Percentiles rank a stretch among this genome's conserved stretches.
These are phyloP conservation scores for Sminthurinus signatus DNA, from an alignment of 1,140 invertebrate species.

Conservation along the genomic window DNA sequence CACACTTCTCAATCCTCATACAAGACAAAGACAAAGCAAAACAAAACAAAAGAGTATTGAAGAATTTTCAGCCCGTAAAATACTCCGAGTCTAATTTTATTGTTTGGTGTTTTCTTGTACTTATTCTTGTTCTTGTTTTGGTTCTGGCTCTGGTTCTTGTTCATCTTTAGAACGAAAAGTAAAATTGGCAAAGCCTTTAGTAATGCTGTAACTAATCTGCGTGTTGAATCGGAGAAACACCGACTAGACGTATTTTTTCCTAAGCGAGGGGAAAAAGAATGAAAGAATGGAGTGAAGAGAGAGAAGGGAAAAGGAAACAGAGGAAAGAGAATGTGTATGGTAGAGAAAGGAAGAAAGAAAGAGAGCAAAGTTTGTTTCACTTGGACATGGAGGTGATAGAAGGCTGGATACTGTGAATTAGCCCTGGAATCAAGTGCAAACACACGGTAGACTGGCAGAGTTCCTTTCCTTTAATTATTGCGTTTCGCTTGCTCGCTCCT, in stretches of 20 bases:
- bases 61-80: not conserved
- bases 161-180: slow-evolving; percentile 3
- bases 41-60: too few relatives aligned
- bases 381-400: slow-evolving; percentile 19
- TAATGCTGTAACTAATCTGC: slow-evolving; percentile 23
- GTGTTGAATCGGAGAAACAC: slow-evolving; percentile 19
- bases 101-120: not conserved
- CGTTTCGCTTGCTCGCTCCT: too few relatives aligned
- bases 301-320: slow-evolving; percentile 17
- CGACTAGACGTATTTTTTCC: not conserved
- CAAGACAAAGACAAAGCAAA: too few relatives aligned
- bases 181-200: slow-evolving; percentile 10
- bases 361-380: slow-evolving; percentile 2
- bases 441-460: slow-evolving; percentile 26
- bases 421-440: slow-evolving; percentile 30
- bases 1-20: too few relatives aligned
- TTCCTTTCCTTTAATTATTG: slow-evolving; percentile 36
- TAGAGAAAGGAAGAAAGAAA: not conserved
- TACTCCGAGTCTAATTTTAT: slow-evolving; percentile 2
- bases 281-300: slow-evolving; percentile 3
- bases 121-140: not conserved
- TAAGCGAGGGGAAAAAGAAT: not conserved
- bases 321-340: slow-evolving; percentile 3
- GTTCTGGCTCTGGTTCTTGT: not conserved
- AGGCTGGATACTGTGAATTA: slow-evolving; percentile 21